These are phyloP conservation scores for Cryptops parisi DNA, from an alignment of 2,888 invertebrate species.

Conservation along the genomic window DNA sequence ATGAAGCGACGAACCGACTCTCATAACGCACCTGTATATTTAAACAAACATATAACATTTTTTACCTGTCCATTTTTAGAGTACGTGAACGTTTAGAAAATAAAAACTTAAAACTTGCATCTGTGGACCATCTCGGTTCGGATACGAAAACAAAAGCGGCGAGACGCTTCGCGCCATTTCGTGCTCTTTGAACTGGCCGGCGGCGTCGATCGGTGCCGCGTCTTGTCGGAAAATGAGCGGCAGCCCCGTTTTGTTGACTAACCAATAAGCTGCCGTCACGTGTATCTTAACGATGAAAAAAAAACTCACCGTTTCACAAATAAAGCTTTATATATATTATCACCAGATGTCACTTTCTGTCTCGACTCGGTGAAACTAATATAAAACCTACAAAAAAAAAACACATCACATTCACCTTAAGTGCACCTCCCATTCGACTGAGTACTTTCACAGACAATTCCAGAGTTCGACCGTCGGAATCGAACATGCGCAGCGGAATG, in stretches of 20 bases:
- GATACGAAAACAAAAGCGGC: conserved; percentile 85
- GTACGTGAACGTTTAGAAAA: too few species aligned
- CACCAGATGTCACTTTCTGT: not conserved
- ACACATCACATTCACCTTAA: too few species aligned
- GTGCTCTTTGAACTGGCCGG: conserved; percentile 85
- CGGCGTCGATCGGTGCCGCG: conserved; percentile 46
- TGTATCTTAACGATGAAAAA: conserved; percentile 42
- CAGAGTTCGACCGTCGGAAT: conserved; percentile 53
- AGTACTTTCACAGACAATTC: conserved; percentile 54
- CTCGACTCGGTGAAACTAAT: not conserved
- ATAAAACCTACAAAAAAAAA: too few species aligned
- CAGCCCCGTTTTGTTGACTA: conserved; percentile 87
- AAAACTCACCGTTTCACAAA: too few species aligned
- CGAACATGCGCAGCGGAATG: conserved; percentile 56
- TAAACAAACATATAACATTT: too few species aligned
- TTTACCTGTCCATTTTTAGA: too few species aligned
- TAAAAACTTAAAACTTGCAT: not conserved
- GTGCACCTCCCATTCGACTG: conserved; percentile 43
- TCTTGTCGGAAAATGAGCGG: conserved; percentile 92
- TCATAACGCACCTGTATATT: conserved; percentile 30
- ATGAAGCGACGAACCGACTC: conserved; percentile 57
- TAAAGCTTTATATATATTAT: not conserved
- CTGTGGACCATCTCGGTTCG: conserved; percentile 65
- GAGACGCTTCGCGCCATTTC: conserved; percentile 84
- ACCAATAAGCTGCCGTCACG: conserved; percentile 79